Evolutionary conservation across 2,797 vertebrate genomes (phyloP), one percentile per base, ranked within the genome.

Genomic region (Serranus cabrilla): DNA sequence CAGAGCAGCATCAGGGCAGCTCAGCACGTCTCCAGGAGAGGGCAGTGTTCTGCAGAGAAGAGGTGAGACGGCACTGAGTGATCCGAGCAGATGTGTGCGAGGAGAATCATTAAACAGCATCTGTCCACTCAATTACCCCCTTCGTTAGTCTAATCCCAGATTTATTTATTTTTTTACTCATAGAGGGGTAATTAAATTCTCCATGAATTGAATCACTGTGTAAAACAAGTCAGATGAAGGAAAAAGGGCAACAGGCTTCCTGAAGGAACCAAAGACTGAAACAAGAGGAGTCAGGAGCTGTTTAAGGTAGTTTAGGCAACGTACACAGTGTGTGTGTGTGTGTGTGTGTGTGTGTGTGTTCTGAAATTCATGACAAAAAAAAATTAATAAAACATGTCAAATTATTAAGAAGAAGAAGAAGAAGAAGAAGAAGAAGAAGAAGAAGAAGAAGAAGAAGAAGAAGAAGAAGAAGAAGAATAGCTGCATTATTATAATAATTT

Each of bases 21-120:
- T 54, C 68, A 65, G 54, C 49, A 0, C 74, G 23, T 25, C 0
- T 56, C 91, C 94, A 92, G 82, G 40, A 93, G 94, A 86, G 92
- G 90, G 88, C 87, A 89, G 78, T 91, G 82, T 87, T 84, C 43
- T 47, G 43, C 60, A 71, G 78, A 62, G 31, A 45, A 64, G 51
- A 43, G 11, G 52, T 46, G 16, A 34, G 51, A 56, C 54, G 1
- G 40, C 49, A 11, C 21, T 9, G 46, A 52, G 62, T 49, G 71
- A 83, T 75, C 61, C 58, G 73, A 82, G 79, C 84, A 88, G 87
- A 87, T 89, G 84, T 84, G 80, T 70, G 63, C 55, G 42, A 75
- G 69, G 31, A 67, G 73, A 85, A 78, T 73, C 56, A 78, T 84
- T 82, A 88, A 89, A 77, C 68, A 82, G 64, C 83, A 80, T 80